These are phyloP conservation scores for Sipha flava DNA, from an alignment of 1,140 invertebrate genomes.

Conservation along the genomic window DNA sequence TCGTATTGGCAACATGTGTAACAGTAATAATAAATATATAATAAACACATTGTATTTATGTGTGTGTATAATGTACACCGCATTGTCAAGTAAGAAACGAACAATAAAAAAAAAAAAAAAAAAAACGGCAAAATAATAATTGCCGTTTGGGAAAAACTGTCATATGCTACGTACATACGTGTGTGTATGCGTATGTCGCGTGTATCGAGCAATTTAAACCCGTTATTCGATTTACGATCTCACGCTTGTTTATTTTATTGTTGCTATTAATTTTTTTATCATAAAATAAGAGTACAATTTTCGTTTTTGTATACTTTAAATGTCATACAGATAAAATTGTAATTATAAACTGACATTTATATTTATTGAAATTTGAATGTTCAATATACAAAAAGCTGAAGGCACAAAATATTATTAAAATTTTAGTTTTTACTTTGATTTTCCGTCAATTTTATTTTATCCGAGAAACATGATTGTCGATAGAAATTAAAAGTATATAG, in stretches of 20 bases:
- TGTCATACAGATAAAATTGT: too few species aligned
- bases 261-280: not conserved
- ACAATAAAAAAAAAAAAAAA: not conserved
- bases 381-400: too few species aligned
- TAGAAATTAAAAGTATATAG: too few species aligned
- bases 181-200: not conserved
- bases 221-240: not conserved
- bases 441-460: too few species aligned
- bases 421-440: too few species aligned
- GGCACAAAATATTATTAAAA: too few species aligned
- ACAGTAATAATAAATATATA: too few species aligned
- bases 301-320: too few species aligned
- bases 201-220: not conserved
- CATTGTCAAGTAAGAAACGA: not conserved
- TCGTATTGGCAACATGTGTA: not conserved
- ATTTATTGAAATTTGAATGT: too few species aligned
- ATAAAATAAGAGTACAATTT: too few species aligned
- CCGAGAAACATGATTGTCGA: too few species aligned
- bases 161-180: not conserved
- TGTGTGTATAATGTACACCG: not conserved
- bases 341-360: too few species aligned
- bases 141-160: not conserved
- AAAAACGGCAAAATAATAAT: conserved; percentile 18
- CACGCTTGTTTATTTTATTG: not conserved
- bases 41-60: not conserved